Conservation (phyloP, 2,797 vertebrate species). For the Acomys russatus region DNA sequence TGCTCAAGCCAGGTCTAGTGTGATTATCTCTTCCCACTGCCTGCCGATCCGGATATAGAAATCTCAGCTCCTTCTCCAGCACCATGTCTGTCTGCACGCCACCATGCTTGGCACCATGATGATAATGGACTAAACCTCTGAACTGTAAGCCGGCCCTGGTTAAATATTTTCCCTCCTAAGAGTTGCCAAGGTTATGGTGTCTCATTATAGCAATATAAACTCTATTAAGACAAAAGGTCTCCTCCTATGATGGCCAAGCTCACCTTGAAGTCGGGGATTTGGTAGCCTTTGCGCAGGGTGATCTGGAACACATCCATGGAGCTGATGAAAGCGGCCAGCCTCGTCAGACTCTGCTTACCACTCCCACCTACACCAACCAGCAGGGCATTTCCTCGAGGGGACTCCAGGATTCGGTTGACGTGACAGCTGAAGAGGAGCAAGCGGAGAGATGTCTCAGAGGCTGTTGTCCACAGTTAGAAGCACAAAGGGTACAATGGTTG, state of each 20-base stretch:
- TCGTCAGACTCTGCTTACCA: conserved; percentile 97
- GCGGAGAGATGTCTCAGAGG: not conserved
- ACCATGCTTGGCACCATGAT: not conserved
- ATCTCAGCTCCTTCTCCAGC: not conserved
- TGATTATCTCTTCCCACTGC: not conserved
- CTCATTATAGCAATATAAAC: not conserved
- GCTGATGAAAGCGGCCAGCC: conserved; percentile 96
- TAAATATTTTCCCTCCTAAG: not conserved
- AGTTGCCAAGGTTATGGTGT: not conserved
- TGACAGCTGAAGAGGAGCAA: conserved; percentile 91
- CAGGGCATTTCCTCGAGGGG: conserved; percentile 94
- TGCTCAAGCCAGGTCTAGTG: not conserved
- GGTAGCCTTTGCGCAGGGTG: conserved; percentile 95
- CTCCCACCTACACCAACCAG: conserved; percentile 97
- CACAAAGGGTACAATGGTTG: fast-evolving
- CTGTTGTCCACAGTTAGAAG: not conserved
- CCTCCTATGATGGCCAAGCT: fast-evolving
- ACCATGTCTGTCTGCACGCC: not conserved
- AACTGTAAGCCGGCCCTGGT: not conserved
- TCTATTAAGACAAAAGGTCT: not conserved
- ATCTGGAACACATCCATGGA: conserved; percentile 97
- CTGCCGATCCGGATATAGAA: not conserved
- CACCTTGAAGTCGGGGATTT: conserved; percentile 95
- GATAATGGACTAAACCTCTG: not conserved
- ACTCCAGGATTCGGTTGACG: conserved; percentile 96